Evolutionary conservation across 2,797 vertebrate genomes (phyloP).

Genomic region (Fringilla coelebs): DNA sequence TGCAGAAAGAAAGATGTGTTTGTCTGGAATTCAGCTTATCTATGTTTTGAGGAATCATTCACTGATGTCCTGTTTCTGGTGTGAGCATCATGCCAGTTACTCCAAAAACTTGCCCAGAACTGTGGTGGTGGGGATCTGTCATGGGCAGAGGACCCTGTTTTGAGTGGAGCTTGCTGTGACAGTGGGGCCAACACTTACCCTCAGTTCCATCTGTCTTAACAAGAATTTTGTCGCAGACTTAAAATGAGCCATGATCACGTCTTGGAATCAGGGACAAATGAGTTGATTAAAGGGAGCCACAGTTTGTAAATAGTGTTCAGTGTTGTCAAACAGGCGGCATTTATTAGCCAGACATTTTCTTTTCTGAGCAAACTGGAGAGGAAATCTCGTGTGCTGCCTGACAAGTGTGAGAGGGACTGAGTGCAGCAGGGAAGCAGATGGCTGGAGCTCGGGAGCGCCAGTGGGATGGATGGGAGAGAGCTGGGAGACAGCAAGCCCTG

Average conservation of each 20-base stretch:
- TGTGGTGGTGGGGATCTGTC: background rate
- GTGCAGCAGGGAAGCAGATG: background rate
- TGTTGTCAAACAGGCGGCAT: background rate
- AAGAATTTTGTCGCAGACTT: background rate
- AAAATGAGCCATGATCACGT: background rate
- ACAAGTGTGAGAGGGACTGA: background rate
- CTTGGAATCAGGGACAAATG: background rate
- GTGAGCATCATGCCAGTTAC: background rate
- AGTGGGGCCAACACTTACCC: accelerated
- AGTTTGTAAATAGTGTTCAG: slow-evolving; percentile 16
- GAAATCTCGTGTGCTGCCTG: background rate
- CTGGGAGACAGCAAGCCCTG: background rate
- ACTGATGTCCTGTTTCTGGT: background rate
- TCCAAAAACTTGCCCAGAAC: background rate
- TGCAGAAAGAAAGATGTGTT: background rate
- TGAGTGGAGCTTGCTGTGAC: background rate
- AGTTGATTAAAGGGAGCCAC: background rate
- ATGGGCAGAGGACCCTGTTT: background rate
- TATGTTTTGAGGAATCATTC: background rate
- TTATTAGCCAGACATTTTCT: background rate
- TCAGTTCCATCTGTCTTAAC: background rate
- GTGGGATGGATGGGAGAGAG: background rate
- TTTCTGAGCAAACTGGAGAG: background rate
- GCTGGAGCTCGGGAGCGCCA: background rate
- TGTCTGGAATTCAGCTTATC: background rate